Percentiles rank a stretch among this genome's conserved stretches.
phyloP scores from a whole-genome alignment of 2,888 invertebrate genomes.

The Sylvicola fuscatus region DNA sequence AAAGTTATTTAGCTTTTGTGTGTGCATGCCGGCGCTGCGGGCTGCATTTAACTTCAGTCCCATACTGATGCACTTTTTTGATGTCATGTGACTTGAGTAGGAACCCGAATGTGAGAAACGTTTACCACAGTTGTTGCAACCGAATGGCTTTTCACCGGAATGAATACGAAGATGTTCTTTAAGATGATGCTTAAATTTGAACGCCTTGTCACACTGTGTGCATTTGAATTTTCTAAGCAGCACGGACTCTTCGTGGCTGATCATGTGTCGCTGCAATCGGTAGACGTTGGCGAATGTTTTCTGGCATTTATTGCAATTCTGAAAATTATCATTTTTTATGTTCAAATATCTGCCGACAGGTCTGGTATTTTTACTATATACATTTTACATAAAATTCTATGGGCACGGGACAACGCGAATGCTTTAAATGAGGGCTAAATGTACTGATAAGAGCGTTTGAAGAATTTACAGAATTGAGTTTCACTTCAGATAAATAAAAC shows the following conservation, averaged over 20 bases:
- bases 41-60: slow-evolving; percentile 56
- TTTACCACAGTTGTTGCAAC: slow-evolving; percentile 94
- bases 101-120: slow-evolving; percentile 99
- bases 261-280: slow-evolving; percentile 94
- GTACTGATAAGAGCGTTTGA: too few species aligned
- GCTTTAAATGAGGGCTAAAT: too few species aligned
- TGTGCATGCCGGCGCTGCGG: slow-evolving; percentile 22
- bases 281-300: slow-evolving; percentile 96
- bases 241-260: slow-evolving; percentile 93
- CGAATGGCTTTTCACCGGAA: slow-evolving; percentile 97
- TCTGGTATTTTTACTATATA: too few species aligned
- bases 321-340: slow-evolving; percentile 24
- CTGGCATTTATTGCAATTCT: slow-evolving; percentile 92
- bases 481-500: too few species aligned
- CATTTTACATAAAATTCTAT: too few species aligned
- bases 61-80: slow-evolving; percentile 94
- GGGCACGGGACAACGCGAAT: too few species aligned
- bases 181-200: slow-evolving; percentile 97
- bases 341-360: too few species aligned
- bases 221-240: slow-evolving; percentile 95
- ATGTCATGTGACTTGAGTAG: slow-evolving; percentile 98
- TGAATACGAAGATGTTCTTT: slow-evolving; percentile 98
- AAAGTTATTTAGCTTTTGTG: too few species aligned
- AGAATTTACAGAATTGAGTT: too few species aligned
- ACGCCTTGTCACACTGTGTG: slow-evolving; percentile 92